Evolutionary conservation across 2,797 vertebrate genomes (phyloP), one percentile per base, ranked within the genome.

Genomic region (Neosalanx taihuensis): DNA sequence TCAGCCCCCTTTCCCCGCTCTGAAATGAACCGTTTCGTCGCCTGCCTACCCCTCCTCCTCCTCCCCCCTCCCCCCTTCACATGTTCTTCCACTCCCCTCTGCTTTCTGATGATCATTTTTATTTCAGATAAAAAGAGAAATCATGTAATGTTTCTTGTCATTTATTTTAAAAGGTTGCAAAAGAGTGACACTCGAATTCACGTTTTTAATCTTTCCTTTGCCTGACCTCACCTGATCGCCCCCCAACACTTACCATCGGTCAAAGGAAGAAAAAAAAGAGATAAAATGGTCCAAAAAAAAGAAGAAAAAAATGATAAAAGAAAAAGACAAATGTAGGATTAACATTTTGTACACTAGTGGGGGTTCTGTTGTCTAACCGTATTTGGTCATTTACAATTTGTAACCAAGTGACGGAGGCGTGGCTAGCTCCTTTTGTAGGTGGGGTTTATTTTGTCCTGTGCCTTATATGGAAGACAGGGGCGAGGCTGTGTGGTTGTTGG

Each of bases 361-460:
- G 90, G 89, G 94, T 94, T 94, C 92, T 94, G 91, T 95, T 91
- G 90, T 94, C 91, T 90, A 85, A 93, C 80, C 81, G 79, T 89
- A 91, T 93, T 94, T 88, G 90, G 88, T 92, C 92, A 89, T 92
- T 88, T 89, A 29, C 86, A 75, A 85, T 92, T 93, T 92, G 86
- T 92, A 92, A 92, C 92, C 76, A 89, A 91, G 92, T 91, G 91
- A 84, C 91, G 85, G 89, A 91, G 92, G 86, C 76, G 91, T 91
- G 92, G 90, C 83, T 79, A 84, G 85, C 89, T 92, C 88, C 90
- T 87, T 93, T 89, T 89, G 85, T 95, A 88, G 90, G 87, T 91
- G 92, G 93, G 92, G 90, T 95, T 96, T 93, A 89, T 94, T 96
- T 96, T 95, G 95, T 97, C 95, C 94, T 95, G 97, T 96, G 96